Base-by-base conservation (phyloP, 2,797 vertebrate species). In the Glossophaga mutica region DNA sequence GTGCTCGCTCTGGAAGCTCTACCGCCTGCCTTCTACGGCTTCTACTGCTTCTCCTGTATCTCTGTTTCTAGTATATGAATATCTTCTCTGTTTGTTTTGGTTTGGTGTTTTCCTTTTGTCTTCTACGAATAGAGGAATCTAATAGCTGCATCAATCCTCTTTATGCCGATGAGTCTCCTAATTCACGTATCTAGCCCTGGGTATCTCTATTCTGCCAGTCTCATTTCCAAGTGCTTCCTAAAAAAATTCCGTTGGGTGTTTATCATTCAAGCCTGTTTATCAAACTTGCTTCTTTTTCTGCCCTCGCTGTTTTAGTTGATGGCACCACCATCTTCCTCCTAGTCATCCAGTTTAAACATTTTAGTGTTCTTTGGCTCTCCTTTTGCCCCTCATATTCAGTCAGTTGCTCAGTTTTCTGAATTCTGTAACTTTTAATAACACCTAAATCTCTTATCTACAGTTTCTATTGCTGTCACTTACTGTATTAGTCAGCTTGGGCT, bases 61-160 rank as follows among this genome's bases (percentile, higher is more conserved):
- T 78, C 24, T 85, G 24, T 67, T 90, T 77, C 14, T 83, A 76
- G 12, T 62, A 8, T 74, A 46, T 78, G 73, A 48, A 21, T 90
- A 19, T 29, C 39, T 46, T 84, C 74, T 34, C 67, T 68, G 10
- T 67, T 50, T 50, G 7, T n/a, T 90, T 71, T 87, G 59, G 77
- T 67, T 44, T 74, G 11, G 11, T 76, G 68, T 24, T 55, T 81
- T 44, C 21, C 14, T 71, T 89, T 70, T 70, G 37, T 26, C 76
- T 85, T 78, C 52, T 94, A 48, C 26, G 90, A 79, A 68, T 85
- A 88, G 89, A 87, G 71, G 18, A 92, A n/a, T 94, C 34, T 93
- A n/a, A 57, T 82, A 65, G 90, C 50, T 73, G 16, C 9, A 55
- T 37, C 26, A 71, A 3, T 77, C 21, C n/a, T 87, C 34, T 76